Percentiles rank a stretch among this genome's conserved stretches.
Evolutionary conservation across 2,113 vertebrate species (phyloP).

Genomic region (Porphyrio hochstetteri): DNA sequence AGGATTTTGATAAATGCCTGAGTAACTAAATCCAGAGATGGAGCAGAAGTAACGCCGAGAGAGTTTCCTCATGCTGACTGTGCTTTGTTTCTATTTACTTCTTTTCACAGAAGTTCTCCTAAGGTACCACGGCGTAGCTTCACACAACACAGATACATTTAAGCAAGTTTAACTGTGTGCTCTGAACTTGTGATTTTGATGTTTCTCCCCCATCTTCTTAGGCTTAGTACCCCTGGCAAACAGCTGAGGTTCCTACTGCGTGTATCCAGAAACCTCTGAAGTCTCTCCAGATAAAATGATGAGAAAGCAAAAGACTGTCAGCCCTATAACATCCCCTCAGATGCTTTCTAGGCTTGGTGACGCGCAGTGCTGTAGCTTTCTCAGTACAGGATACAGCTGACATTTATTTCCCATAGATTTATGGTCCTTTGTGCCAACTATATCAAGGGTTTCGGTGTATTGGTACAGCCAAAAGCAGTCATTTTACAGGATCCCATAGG

Average conservation of each 20-base stretch:
- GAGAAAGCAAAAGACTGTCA: not conserved
- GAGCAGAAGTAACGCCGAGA: not conserved
- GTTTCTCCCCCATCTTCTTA: not conserved
- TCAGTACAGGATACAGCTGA: not conserved
- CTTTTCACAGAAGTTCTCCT: not conserved
- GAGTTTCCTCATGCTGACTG: not conserved
- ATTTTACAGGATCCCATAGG: not conserved
- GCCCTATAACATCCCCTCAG: not conserved
- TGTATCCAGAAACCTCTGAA: not conserved
- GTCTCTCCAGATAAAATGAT: not conserved
- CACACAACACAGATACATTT: not conserved
- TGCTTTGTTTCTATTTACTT: not conserved
- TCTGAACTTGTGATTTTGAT: not conserved
- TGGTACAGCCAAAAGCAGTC: not conserved
- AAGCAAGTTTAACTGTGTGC: not conserved
- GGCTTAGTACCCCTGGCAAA: not conserved
- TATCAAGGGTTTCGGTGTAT: not conserved
- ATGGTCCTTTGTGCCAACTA: not conserved
- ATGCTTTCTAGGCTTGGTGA: not conserved
- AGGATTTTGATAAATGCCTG: not conserved
- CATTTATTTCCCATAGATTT: not conserved
- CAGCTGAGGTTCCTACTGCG: not conserved
- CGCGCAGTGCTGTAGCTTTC: not conserved
- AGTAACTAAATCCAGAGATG: not conserved
- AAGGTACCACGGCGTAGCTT: not conserved